These are phyloP conservation scores for Trachemys scripta DNA, from an alignment of 2,113 vertebrate species.

Conservation along the genomic window DNA sequence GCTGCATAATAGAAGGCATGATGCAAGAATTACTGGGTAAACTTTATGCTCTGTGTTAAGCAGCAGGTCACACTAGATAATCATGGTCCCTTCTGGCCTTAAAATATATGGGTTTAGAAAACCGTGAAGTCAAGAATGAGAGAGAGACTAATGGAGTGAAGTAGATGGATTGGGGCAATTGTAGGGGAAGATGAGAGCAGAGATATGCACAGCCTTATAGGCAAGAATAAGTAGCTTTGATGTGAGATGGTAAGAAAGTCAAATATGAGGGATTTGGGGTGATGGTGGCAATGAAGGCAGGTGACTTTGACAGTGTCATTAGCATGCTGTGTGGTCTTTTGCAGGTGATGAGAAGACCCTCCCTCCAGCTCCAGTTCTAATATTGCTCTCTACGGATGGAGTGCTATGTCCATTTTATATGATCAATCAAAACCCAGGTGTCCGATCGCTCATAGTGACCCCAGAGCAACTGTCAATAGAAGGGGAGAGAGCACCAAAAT, in stretches of 20 bases:
- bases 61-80: not conserved
- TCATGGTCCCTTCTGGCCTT: not conserved
- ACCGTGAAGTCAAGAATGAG: not conserved
- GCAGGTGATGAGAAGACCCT: conserved; percentile 91
- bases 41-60: not conserved
- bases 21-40: not conserved
- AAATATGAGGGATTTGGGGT: not conserved
- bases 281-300: not conserved
- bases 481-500: conserved; percentile 86
- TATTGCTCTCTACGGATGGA: conserved; percentile 95
- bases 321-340: not conserved
- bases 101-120: not conserved
- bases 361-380: conserved; percentile 88
- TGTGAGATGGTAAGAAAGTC: not conserved
- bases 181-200: not conserved
- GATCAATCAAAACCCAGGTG: conserved; percentile 90
- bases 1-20: no score
- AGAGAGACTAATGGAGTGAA: not conserved
- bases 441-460: conserved; percentile 80
- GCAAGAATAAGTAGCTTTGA: not conserved
- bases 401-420: conserved; percentile 94
- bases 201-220: not conserved
- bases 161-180: not conserved
- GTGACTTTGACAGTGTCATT: not conserved
- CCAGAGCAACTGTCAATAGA: conserved; percentile 74